Evolutionary conservation across 2,113 vertebrate species (phyloP).

Genomic region (Cebus imitator): DNA sequence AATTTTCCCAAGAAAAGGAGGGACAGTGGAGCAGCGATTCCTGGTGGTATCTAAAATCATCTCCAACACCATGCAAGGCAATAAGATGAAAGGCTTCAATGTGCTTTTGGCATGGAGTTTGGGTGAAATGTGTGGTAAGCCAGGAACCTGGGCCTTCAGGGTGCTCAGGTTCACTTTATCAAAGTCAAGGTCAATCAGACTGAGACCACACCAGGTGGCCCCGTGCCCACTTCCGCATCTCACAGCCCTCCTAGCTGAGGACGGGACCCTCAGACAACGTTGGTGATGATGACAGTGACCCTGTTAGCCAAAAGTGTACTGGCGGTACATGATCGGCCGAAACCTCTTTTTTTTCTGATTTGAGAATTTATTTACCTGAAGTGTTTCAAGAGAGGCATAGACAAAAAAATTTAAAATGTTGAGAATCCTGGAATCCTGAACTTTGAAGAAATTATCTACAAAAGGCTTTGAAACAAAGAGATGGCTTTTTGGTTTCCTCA

Average conservation of each 20-base stretch:
- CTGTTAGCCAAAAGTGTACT: background rate
- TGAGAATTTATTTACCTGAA: background rate
- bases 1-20: background rate
- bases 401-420: background rate
- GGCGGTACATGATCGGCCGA: no score
- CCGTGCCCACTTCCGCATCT: fast-evolving
- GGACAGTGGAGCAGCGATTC: fast-evolving
- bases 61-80: fast-evolving
- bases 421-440: background rate
- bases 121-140: background rate
- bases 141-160: background rate
- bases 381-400: background rate
- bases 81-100: fast-evolving
- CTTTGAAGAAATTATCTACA: background rate
- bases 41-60: background rate
- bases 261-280: no score
- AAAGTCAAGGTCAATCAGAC: background rate
- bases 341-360: background rate
- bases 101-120: background rate
- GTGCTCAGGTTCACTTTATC: background rate
- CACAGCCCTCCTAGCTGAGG: background rate
- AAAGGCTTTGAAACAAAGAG: background rate
- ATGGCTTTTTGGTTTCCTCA: background rate
- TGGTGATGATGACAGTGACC: background rate
- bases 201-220: background rate